phyloP scores from a whole-genome alignment of 2,888 invertebrate species.

The Parelbella ahira region DNA sequence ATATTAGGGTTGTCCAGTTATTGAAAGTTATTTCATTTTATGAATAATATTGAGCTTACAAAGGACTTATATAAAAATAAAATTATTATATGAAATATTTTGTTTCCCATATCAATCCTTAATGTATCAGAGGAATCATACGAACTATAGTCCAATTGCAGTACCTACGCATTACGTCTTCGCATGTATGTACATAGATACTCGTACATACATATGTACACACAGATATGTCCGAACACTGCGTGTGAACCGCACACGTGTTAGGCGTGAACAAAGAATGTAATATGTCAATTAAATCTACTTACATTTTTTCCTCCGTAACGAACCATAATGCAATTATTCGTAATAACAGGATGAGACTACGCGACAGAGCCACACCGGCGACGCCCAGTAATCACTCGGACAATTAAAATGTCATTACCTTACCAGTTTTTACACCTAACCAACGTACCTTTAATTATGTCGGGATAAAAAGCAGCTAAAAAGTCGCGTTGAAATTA shows the following conservation, averaged over 20 bases:
- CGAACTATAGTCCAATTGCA: too few relatives aligned
- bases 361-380: conserved; percentile 59
- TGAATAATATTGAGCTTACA: too few relatives aligned
- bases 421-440: conserved; percentile 71
- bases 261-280: conserved; percentile 70
- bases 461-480: conserved; percentile 50
- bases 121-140: too few relatives aligned
- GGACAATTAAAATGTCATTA: conserved; percentile 80
- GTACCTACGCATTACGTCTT: too few relatives aligned
- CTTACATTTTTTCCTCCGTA: conserved; percentile 71
- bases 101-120: too few relatives aligned
- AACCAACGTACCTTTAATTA: conserved; percentile 65
- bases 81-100: too few relatives aligned
- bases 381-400: conserved; percentile 64
- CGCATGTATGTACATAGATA: too few relatives aligned
- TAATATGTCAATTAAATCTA: conserved; percentile 73
- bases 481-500: conserved; percentile 44
- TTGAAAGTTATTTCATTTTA: too few relatives aligned
- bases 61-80: too few relatives aligned
- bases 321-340: conserved; percentile 80
- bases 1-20: too few relatives aligned
- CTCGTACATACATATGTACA: too few relatives aligned
- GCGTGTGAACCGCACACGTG: conserved; percentile 66
- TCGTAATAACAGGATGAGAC: conserved; percentile 77
- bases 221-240: neutral